These are phyloP conservation scores for Gila robusta DNA, from an alignment of 2,797 vertebrate genomes.

Conservation along the genomic window DNA sequence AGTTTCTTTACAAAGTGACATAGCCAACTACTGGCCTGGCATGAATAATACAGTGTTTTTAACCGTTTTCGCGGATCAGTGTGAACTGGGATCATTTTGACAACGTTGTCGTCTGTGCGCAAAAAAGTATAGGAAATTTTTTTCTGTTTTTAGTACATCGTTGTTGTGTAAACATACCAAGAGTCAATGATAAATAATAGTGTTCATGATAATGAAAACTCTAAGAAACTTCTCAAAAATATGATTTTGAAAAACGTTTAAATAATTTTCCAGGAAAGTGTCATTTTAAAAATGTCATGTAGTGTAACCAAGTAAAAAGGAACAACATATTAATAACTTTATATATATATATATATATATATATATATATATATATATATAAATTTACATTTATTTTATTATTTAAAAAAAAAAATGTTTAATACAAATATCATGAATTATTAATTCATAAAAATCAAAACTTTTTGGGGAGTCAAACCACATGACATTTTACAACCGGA, in stretches of 20 bases:
- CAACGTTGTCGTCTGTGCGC: background rate
- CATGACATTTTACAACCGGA: background rate
- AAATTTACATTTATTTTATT: no score
- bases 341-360: no score
- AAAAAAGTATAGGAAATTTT: accelerated
- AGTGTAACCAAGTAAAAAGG: background rate
- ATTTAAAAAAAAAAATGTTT: no score
- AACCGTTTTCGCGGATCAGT: background rate
- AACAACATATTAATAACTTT: background rate
- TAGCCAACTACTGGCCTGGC: background rate
- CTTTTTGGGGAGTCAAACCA: background rate
- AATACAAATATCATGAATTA: background rate
- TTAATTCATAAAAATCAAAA: background rate
- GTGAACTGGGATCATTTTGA: background rate
- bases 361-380: no score
- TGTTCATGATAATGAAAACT: background rate
- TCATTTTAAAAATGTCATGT: background rate
- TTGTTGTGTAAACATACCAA: background rate
- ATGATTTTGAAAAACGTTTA: background rate
- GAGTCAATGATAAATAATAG: background rate
- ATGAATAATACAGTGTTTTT: background rate
- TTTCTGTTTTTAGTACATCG: background rate
- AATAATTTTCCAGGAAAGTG: background rate
- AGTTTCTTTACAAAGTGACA: background rate
- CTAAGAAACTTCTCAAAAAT: background rate